phyloP scores from a whole-genome alignment of 53 echinoderm and acorn worm genomes.

The Actinopyga echinites region DNA sequence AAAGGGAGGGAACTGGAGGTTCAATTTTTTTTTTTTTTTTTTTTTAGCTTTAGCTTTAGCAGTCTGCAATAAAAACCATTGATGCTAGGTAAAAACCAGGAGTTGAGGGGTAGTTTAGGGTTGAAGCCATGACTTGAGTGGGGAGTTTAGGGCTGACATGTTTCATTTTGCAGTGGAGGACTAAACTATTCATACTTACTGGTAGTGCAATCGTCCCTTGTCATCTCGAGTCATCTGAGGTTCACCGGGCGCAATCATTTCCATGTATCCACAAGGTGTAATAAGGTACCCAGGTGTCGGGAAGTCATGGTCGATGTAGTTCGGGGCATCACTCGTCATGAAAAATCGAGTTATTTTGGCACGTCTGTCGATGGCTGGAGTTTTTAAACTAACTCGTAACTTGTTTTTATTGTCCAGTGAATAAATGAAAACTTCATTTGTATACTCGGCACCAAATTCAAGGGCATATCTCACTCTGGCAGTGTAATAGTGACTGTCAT shows the following conservation, averaged over 20 bases:
- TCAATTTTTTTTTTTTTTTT: too few relatives aligned
- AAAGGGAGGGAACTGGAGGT: too few relatives aligned
- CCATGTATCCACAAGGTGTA: conserved; percentile 33
- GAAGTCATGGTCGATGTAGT: conserved; percentile 27
- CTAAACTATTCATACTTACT: conserved; percentile 3
- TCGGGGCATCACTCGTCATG: not conserved
- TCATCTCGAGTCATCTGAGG: not conserved
- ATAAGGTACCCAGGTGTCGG: conserved; percentile 21
- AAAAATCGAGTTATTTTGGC: not conserved
- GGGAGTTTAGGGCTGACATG: too few relatives aligned
- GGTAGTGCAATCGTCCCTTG: not conserved
- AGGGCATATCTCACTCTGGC: conserved; percentile 39
- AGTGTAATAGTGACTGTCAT: conserved; percentile 14
- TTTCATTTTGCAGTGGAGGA: too few relatives aligned
- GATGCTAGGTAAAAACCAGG: too few relatives aligned
- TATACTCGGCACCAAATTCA: not conserved
- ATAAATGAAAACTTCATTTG: conserved; percentile 7
- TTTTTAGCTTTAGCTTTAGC: too few relatives aligned
- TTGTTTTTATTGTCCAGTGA: conserved; percentile 33
- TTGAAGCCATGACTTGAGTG: too few relatives aligned
- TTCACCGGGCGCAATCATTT: not conserved
- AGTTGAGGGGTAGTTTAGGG: too few relatives aligned
- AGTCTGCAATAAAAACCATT: too few relatives aligned
- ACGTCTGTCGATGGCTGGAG: conserved; percentile 10
- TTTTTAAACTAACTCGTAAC: not conserved